These are phyloP conservation scores for Sorex fumeus DNA, from an alignment of 2,113 vertebrate species.

Conservation along the genomic window DNA sequence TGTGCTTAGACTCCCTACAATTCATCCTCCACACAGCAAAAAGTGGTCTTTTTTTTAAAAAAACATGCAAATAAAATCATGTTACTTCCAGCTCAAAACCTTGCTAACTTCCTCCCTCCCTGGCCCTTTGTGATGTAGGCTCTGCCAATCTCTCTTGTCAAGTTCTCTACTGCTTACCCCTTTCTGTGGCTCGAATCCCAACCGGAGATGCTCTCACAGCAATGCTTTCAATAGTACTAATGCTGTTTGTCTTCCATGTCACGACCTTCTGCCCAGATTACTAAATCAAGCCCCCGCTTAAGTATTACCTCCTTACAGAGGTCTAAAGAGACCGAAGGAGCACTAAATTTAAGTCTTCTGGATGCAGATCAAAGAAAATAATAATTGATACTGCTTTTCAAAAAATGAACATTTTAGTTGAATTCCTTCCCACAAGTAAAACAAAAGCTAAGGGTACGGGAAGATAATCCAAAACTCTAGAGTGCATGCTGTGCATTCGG, in stretches of 20 bases:
- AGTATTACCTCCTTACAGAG: not conserved
- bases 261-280: not conserved
- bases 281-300: not conserved
- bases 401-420: constrained; percentile 35
- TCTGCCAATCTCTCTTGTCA: not conserved
- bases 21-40: not conserved
- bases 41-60: not conserved
- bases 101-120: not conserved
- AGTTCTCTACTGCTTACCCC: not conserved
- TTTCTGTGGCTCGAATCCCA: not conserved
- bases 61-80: constrained; percentile 17
- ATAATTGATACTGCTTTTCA: not conserved
- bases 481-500: too few relatives aligned
- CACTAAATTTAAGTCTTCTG: not conserved
- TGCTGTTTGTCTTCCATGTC: not conserved
- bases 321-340: not conserved
- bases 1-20: not conserved
- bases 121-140: too few relatives aligned
- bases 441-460: not conserved
- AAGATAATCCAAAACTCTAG: too few relatives aligned
- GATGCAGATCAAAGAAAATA: constrained; percentile 35
- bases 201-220: not conserved
- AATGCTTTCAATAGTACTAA: not conserved
- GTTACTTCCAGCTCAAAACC: not conserved
- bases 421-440: not conserved